phyloP scores from a whole-genome alignment of 2,113 vertebrate species.

The Podarcis raffonei region DNA sequence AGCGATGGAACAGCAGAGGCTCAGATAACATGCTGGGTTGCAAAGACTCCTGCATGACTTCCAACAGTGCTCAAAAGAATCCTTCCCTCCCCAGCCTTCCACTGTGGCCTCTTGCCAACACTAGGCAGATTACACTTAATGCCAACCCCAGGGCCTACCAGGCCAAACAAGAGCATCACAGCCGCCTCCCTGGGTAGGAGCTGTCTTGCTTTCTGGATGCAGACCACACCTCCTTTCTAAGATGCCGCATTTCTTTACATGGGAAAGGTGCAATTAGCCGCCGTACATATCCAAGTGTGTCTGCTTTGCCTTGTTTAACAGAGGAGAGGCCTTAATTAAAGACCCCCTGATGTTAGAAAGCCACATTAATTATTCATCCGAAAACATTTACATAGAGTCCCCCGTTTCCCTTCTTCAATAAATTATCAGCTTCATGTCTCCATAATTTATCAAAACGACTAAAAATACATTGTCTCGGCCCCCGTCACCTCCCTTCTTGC shows the following conservation, averaged over 20 bases:
- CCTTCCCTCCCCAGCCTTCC: neutral
- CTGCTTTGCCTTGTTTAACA: slow-evolving; percentile 78
- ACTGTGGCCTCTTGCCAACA: neutral
- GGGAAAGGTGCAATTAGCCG: slow-evolving; percentile 75
- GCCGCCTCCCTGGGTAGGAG: slow-evolving; percentile 38
- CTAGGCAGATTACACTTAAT: neutral
- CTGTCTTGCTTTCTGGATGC: slow-evolving; percentile 63
- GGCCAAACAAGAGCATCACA: slow-evolving; percentile 19
- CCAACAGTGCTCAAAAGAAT: slow-evolving; percentile 7
- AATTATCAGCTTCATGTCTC: slow-evolving; percentile 81
- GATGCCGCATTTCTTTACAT: slow-evolving; percentile 49
- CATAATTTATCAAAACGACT: slow-evolving; percentile 82
- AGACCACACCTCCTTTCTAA: slow-evolving; percentile 61
- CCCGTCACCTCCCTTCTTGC: slow-evolving; percentile 64
- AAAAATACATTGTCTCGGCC: slow-evolving; percentile 81
- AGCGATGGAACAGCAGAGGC: rapidly evolving
- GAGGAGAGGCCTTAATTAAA: slow-evolving; percentile 82
- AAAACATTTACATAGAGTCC: slow-evolving; percentile 85
- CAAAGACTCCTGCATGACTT: neutral
- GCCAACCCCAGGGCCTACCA: neutral
- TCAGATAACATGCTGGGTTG: neutral
- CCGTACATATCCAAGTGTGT: slow-evolving; percentile 60
- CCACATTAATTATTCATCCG: slow-evolving; percentile 84
- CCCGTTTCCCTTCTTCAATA: slow-evolving; percentile 79
- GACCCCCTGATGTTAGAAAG: slow-evolving; percentile 78